Evolutionary conservation across 2,797 vertebrate genomes (phyloP).

Genomic region (Iguana delicatissima): DNA sequence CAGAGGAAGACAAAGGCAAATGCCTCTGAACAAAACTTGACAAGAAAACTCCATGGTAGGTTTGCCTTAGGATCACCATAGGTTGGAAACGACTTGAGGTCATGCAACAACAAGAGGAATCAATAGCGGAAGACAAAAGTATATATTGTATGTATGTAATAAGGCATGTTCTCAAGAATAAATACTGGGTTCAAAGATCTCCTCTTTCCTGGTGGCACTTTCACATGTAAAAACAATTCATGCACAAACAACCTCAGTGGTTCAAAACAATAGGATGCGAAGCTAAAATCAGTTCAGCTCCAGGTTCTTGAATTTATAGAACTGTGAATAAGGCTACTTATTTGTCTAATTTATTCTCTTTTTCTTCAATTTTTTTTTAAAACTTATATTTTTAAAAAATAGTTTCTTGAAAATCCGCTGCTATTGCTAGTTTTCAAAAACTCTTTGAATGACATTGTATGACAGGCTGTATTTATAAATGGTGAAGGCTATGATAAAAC

Average conservation of each 20-base stretch:
- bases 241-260: neutral
- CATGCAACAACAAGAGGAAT: too few relatives aligned
- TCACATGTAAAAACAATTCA: neutral
- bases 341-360: constrained; percentile 28
- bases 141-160: neutral
- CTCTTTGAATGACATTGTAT: constrained; percentile 17
- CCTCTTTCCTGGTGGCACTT: neutral
- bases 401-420: constrained; percentile 27
- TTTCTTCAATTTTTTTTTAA: neutral
- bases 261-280: neutral
- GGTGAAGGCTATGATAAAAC: constrained; percentile 12
- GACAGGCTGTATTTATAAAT: constrained; percentile 30
- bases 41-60: too few relatives aligned
- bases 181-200: neutral
- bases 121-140: neutral
- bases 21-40: too few relatives aligned
- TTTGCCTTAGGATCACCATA: too few relatives aligned
- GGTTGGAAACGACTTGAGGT: too few relatives aligned
- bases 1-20: too few relatives aligned
- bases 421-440: constrained; percentile 22
- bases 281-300: constrained; percentile 1
- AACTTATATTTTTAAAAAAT: constrained; percentile 22
- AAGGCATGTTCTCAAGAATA: neutral
- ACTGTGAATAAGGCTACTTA: constrained; percentile 6
- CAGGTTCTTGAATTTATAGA: constrained; percentile 22